Evolutionary conservation across 2,888 invertebrate species (phyloP).

Genomic region (Ceratothoa steindachneri): DNA sequence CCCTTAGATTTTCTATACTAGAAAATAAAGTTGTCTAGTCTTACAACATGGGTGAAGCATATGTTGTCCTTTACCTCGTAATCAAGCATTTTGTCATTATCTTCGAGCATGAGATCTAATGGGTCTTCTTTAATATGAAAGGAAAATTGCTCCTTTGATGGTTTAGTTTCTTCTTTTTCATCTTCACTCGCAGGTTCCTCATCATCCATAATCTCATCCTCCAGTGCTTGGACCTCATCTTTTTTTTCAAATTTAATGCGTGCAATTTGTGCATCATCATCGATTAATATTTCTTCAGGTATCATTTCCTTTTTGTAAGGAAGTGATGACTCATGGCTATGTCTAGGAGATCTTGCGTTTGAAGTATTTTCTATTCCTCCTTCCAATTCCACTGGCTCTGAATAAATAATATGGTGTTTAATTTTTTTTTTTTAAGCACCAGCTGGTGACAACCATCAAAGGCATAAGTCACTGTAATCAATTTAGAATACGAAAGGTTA

Average conservation of each 20-base stretch:
- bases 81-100: conserved; percentile 46
- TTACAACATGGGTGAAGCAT: too few species aligned
- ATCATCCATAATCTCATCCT: background rate
- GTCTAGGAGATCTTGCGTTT: background rate
- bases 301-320: background rate
- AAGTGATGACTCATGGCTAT: background rate
- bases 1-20: too few species aligned
- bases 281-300: background rate
- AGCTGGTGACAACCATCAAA: too few species aligned
- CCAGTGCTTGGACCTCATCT: background rate
- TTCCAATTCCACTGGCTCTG: conserved; percentile 10
- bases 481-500: too few species aligned
- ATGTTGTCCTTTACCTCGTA: conserved; percentile 40
- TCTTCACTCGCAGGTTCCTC: background rate
- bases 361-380: background rate
- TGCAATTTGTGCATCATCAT: background rate
- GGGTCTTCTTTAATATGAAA: conserved; percentile 22
- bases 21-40: too few species aligned
- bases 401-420: background rate
- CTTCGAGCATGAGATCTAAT: conserved; percentile 45
- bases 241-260: background rate
- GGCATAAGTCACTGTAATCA: too few species aligned
- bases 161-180: background rate
- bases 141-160: background rate
- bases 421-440: too few species aligned